Percentiles rank a stretch among this genome's conserved stretches.
These are phyloP conservation scores for Drosophila biarmipes DNA, from an alignment of 1,140 invertebrate genomes.

Conservation along the genomic window DNA sequence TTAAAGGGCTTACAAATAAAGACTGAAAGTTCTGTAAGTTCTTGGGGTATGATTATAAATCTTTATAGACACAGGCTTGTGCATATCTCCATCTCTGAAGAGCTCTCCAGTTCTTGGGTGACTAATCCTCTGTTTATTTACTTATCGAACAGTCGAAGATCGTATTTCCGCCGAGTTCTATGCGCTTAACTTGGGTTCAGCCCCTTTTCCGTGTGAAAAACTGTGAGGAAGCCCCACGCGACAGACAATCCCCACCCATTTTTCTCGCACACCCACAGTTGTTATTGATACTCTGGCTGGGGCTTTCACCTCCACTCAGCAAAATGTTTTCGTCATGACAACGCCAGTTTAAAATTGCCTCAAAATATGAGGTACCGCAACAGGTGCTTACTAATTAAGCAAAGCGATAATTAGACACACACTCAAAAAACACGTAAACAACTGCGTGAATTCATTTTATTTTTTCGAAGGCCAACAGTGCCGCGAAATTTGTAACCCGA, in stretches of 20 bases:
- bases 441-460: conserved; percentile 39
- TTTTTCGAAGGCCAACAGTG: conserved; percentile 39
- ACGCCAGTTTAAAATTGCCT: conserved; percentile 37
- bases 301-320: conserved; percentile 73
- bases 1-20: too few relatives aligned
- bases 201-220: conserved; percentile 55
- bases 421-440: conserved; percentile 41
- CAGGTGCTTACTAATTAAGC: conserved; percentile 68
- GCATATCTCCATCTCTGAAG: not conserved
- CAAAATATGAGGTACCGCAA: conserved; percentile 41
- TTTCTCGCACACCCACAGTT: conserved; percentile 52
- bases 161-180: conserved; percentile 33
- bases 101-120: not conserved
- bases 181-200: not conserved
- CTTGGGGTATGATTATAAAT: too few relatives aligned
- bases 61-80: too few relatives aligned
- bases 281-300: conserved; percentile 67
- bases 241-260: conserved; percentile 31
- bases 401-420: conserved; percentile 55
- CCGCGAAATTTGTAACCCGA: conserved; percentile 22
- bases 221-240: conserved; percentile 56
- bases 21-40: not conserved
- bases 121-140: conserved; percentile 47
- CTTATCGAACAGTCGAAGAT: conserved; percentile 31
- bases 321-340: conserved; percentile 50